Base-by-base conservation (phyloP, 2,113 vertebrate species). In the Pluvialis apricaria region DNA sequence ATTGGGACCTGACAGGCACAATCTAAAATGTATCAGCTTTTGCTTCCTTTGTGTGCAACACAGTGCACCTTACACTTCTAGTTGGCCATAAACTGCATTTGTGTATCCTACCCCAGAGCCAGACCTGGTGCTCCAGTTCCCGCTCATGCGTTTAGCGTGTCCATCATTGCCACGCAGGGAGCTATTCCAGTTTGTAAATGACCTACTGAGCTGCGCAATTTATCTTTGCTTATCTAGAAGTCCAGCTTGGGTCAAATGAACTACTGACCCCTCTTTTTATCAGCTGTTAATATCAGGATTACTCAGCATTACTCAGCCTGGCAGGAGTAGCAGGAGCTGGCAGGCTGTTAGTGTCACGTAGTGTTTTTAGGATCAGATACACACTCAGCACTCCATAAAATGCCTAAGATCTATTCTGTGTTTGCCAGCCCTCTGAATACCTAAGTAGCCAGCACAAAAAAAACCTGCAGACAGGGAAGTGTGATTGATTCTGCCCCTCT, bases 211-310 rank as follows among this genome's bases (percentile, higher is more conserved):
- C 44, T 64, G 29, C 7, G 20, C 26, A 52, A 34, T 86, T 88
- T 72, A 40, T 94, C 88, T 92, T 93, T 58, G 65, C 70, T 96
- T 95, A 90, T 88, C 85, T 65, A 12, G 13, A 76, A 90, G 70
- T 31, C n/a, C 44, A 90, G 29, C 44, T 76, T 82, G 70, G 65
- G 44, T 68, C 34, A 85, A 47, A 61, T 55, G 70, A 85, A 76
- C 57, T 79, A 20, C 20, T 95, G 85, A 55, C 24, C 57, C 45
- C 45, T 82, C 75, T 69, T 92, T 76, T 92, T 64, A n/a, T 57
- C 85, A 90, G 88, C 85, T 90, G 92, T 54, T 90, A 40, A 10
- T 16, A 10, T 31, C 52, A 51, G 61, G 66, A 82, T 88, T 80
- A 58, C 86, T 58, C 44, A 69, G 68, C 4, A 0, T 51, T 80